Base-by-base conservation (phyloP, 2,797 vertebrate species). In the Alauda arvensis region DNA sequence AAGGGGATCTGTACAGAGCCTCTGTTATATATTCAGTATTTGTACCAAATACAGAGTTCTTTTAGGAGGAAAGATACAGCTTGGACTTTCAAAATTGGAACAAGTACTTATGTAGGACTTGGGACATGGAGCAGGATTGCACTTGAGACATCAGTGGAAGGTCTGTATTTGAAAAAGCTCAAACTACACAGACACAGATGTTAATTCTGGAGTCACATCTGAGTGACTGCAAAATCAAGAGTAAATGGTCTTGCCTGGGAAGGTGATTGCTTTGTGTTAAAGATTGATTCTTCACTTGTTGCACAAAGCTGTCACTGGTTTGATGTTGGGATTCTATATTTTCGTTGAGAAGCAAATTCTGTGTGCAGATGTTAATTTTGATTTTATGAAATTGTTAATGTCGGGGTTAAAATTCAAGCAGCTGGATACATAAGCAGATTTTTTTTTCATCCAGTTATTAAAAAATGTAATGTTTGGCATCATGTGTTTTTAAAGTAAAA, bases 71-170 rank as follows among this genome's bases (percentile, higher is more conserved):
- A 72, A 76, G 46, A 55, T 25, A 45, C 10, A 67, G 43, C 63
- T 77, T 85, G 83, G 75, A 84, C 83, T 90, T 74, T 70, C 48
- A 84, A 79, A 93, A 85, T 4, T 87, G 77, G 78, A 86, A 68
- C 61, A 88, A 87, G 51, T 49, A 61, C 48, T 91, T 83, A 67
- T 59, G 43, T 67, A 85, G 68, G 85, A 91, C 28, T 49, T 40
- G 23, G 29, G 74, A 79, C 74, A 8, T 52, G 65, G 71, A 93
- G 33, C 75, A 84, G 15, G 43, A 52, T 83, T 53, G 89, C 83
- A 48, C 40, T 84, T 40, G 83, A 86, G 77, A 77, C 66, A 40
- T 12, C 43, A 77, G 23, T 25, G 20, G 34, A 83, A 81, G 43
- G 43, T 66, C 55, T 49, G 46, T 81, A 39, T 69, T 66, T 79